These are phyloP conservation scores for Dicrostonyx torquatus DNA, from an alignment of 2,797 vertebrate genomes.

Conservation along the genomic window DNA sequence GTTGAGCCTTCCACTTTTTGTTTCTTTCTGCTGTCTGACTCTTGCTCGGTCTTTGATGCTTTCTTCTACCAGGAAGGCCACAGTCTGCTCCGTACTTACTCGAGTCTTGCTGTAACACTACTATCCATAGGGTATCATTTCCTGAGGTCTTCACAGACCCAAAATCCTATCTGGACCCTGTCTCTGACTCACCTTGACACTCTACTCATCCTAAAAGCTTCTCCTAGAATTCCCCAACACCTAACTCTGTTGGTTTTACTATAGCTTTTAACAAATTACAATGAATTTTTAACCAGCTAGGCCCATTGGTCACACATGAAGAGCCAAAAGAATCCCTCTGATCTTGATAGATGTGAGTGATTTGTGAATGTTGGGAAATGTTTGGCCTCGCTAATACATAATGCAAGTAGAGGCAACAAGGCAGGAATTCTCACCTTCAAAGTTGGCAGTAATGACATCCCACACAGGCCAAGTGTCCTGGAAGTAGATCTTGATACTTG, in stretches of 20 bases:
- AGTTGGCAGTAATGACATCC: background rate
- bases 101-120: background rate
- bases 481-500: background rate
- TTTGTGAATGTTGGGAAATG: background rate
- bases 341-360: background rate
- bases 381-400: background rate
- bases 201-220: background rate
- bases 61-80: background rate
- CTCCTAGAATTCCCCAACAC: constrained; percentile 8
- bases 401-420: background rate
- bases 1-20: background rate
- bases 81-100: background rate
- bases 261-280: constrained; percentile 52
- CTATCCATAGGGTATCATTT: background rate
- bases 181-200: background rate
- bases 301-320: constrained; percentile 2
- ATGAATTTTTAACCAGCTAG: constrained; percentile 58
- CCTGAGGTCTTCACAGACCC: background rate
- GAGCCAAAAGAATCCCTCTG: constrained; percentile 32
- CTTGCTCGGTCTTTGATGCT: background rate
- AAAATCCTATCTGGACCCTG: background rate
- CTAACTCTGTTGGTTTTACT: constrained; percentile 18
- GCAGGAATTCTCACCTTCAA: background rate
- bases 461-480: background rate
- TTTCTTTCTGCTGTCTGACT: background rate